phyloP scores from a whole-genome alignment of 2,797 vertebrate species.

The Zenarchopterus dispar region DNA sequence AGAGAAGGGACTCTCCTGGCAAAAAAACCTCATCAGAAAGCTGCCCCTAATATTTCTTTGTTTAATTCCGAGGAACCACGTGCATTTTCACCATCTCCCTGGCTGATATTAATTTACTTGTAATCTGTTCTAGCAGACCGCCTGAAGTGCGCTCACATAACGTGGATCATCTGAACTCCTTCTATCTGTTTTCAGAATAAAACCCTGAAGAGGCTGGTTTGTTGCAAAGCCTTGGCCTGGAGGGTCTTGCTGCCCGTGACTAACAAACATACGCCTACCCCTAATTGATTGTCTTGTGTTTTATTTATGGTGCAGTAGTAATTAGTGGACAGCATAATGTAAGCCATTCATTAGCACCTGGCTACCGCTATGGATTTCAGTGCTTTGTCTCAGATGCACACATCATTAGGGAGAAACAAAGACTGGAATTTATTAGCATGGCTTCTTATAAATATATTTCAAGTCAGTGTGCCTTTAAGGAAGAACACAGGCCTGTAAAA shows the following conservation, averaged over 20 bases:
- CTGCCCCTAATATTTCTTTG: constrained; percentile 73
- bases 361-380: constrained; percentile 83
- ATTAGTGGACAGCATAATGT: constrained; percentile 88
- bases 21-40: constrained; percentile 74
- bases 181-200: constrained; percentile 67
- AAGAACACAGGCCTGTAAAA: constrained; percentile 90
- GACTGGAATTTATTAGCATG: constrained; percentile 84
- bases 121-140: constrained; percentile 67
- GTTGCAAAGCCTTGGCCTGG: constrained; percentile 70
- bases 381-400: constrained; percentile 85
- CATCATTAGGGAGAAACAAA: constrained; percentile 86
- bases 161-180: constrained; percentile 76
- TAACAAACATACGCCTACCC: constrained; percentile 81
- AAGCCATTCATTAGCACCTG: constrained; percentile 88
- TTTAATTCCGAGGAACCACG: constrained; percentile 69
- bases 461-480: constrained; percentile 86
- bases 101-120: constrained; percentile 75
- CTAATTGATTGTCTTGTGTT: constrained; percentile 89
- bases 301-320: constrained; percentile 86
- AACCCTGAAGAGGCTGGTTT: constrained; percentile 72
- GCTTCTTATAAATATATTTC: constrained; percentile 84
- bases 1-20: constrained; percentile 74
- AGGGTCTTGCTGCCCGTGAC: constrained; percentile 79
- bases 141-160: constrained; percentile 71
- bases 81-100: constrained; percentile 61